Evolutionary conservation across 2,113 vertebrate genomes (phyloP).

Genomic region (Crotophaga sulcirostris): DNA sequence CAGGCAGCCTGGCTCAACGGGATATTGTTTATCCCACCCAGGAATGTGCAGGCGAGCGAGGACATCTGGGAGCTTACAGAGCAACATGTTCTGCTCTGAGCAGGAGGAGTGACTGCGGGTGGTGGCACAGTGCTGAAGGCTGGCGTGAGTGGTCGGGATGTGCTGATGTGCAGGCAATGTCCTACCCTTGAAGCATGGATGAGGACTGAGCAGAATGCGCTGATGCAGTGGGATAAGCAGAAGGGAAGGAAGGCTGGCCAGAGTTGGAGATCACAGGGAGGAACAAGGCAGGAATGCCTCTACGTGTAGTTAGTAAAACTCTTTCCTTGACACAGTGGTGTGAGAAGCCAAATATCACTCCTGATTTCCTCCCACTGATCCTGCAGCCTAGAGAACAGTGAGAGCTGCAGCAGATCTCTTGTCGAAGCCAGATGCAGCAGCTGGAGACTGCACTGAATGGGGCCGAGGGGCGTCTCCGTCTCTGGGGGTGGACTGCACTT

Average conservation of each 20-base stretch:
- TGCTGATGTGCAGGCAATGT: neutral
- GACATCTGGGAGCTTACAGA: neutral
- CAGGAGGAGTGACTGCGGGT: neutral
- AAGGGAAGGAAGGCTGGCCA: neutral
- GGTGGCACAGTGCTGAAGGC: neutral
- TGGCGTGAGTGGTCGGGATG: fast-evolving
- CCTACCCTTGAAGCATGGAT: neutral
- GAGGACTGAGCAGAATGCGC: neutral
- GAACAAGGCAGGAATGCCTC: neutral
- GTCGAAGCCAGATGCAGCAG: neutral
- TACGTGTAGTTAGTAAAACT: neutral
- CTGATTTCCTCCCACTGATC: neutral
- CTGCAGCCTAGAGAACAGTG: neutral
- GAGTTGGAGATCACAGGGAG: neutral
- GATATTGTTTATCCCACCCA: conserved; percentile 16
- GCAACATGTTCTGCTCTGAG: neutral
- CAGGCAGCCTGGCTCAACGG: neutral
- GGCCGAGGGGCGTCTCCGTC: neutral
- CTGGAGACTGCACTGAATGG: neutral
- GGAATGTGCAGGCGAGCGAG: neutral
- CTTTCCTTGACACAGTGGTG: neutral
- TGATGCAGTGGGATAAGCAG: neutral
- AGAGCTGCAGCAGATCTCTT: neutral
- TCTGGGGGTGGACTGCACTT: neutral
- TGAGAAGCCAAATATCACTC: neutral